Conservation (phyloP, 2,888 invertebrate species). For the Colostygia pectinataria region DNA sequence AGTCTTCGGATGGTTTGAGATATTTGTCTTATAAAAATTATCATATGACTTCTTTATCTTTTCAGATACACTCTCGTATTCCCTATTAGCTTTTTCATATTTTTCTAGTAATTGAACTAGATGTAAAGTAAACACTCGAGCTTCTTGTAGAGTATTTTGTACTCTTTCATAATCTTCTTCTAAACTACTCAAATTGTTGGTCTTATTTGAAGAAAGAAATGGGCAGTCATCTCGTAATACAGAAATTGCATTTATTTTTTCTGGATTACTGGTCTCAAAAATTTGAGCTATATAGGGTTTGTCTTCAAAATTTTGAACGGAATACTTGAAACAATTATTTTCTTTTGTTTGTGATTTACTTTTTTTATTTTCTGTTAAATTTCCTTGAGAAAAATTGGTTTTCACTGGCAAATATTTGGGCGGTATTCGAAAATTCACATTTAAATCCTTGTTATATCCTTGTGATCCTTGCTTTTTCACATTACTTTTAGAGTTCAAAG, state of each 20-base stretch:
- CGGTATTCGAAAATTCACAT: neutral
- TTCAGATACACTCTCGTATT: conserved; percentile 49
- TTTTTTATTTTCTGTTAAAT: neutral
- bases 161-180: conserved; percentile 41
- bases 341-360: neutral
- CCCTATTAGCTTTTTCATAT: conserved; percentile 57
- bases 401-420: neutral
- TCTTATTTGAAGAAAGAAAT: neutral
- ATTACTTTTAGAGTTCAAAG: conserved; percentile 2
- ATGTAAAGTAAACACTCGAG: conserved; percentile 47
- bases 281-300: neutral
- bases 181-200: conserved; percentile 2
- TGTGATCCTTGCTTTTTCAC: neutral
- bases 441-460: neutral
- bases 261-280: neutral
- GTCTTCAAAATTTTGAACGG: neutral
- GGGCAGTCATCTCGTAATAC: neutral
- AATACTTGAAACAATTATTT: neutral
- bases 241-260: neutral
- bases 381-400: conserved; percentile 1
- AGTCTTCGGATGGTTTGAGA: neutral
- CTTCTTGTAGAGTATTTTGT: conserved; percentile 45
- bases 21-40: neutral
- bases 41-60: conserved; percentile 38
- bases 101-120: conserved; percentile 47